Base-by-base conservation (phyloP, 2,797 vertebrate genomes). In the Catamblyrhynchus diadema region DNA sequence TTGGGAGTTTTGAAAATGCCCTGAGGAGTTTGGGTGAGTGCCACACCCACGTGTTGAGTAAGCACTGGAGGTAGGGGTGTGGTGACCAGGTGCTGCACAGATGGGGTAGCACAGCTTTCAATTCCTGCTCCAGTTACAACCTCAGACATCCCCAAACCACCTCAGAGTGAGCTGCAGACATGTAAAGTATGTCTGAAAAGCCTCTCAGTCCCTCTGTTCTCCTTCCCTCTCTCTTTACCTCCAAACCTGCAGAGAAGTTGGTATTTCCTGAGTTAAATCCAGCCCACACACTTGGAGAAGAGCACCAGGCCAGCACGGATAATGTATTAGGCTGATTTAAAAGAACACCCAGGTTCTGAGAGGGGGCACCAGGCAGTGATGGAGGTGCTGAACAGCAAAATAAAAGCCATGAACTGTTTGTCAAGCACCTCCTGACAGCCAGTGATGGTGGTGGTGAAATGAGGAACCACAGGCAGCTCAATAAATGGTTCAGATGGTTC, bases 41-140 rank as follows among this genome's bases (percentile, higher is more conserved):
- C 53, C 25, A 4, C 12, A 25, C 42, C 65, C 37, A 0, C 4
- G 3, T 3, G 16, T 16, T 23, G 53, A 12, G n/a, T 6, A 2
- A 75, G 16, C 20, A 20, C 19, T 14, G 4, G 86, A 42, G 47
- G 35, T 14, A 27, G 0, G 4, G 35, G 15, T 3, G 10, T 8
- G n/a, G 67, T 60, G 62, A n/a, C 13, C 92, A 57, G 85, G 81
- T 82, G 62, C 32, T 85, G 37, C 50, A 69, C 74, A 82, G 93
- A 42, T 89, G 53, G 16, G 3, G 4, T 8, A 91, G 57, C 42
- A 20, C 19, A 81, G 53, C 90, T 93, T 94, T 95, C 25, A 12
- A 79, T 84, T 89, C 81, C 6, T 8, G 45, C 74, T 60, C 61
- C 60, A 39, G 48, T 61, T 71, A 37, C 70, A 53, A 33, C 66